Conservation (phyloP, 1,140 invertebrate species). For the Zaprionus vittiger region DNA sequence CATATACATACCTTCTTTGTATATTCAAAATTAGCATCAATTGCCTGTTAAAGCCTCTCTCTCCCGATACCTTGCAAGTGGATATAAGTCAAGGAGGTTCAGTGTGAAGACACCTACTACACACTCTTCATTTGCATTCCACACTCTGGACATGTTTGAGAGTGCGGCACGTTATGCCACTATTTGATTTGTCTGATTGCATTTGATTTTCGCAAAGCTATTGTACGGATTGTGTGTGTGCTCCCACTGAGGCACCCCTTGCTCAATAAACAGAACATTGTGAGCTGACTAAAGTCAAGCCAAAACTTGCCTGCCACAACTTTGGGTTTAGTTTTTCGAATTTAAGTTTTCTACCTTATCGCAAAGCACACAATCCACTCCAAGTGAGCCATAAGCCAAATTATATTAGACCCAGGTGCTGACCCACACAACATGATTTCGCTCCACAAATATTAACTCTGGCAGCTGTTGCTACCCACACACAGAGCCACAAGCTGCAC, state of each 20-base stretch:
- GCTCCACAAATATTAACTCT: constrained; percentile 65
- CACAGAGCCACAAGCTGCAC: neutral
- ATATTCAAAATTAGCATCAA: too few species aligned
- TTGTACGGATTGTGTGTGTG: constrained; percentile 14
- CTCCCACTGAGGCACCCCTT: neutral
- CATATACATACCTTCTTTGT: too few species aligned
- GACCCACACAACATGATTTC: constrained; percentile 49
- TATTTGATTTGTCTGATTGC: constrained; percentile 83
- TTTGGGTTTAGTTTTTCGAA: neutral
- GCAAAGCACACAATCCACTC: constrained; percentile 3
- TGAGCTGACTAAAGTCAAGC: neutral
- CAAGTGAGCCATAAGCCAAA: constrained; percentile 51
- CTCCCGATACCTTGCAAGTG: too few species aligned
- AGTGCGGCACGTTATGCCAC: constrained; percentile 78
- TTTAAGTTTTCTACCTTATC: neutral
- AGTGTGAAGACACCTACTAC: too few species aligned
- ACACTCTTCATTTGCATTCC: constrained; percentile 6
- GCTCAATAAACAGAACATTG: neutral
- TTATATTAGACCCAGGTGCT: constrained; percentile 55
- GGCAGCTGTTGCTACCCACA: constrained; percentile 24
- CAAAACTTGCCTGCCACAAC: neutral
- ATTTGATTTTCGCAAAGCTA: constrained; percentile 79
- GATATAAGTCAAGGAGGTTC: too few species aligned
- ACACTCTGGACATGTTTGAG: constrained; percentile 35
- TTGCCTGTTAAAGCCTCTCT: too few species aligned